These are phyloP conservation scores for Callionymus lyra DNA, from an alignment of 2,113 vertebrate species.

Conservation along the genomic window DNA sequence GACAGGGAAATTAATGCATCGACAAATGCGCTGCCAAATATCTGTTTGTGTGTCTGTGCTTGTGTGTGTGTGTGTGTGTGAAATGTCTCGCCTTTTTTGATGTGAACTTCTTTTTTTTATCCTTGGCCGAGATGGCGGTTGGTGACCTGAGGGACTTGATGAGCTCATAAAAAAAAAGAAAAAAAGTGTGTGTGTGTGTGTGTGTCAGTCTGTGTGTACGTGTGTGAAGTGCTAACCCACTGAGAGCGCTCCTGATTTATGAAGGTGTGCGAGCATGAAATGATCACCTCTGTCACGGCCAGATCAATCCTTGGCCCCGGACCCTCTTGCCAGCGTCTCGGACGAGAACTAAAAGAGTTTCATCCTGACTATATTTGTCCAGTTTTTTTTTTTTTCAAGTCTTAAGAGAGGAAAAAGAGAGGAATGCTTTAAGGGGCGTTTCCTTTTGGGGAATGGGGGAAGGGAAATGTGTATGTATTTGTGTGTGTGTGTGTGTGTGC, in stretches of 20 bases:
- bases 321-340: too few species aligned
- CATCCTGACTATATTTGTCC: slow-evolving; percentile 9
- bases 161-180: slow-evolving; percentile 64
- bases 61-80: slow-evolving; percentile 26
- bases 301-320: slow-evolving; percentile 19
- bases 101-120: slow-evolving; percentile 61
- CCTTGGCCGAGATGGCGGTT: slow-evolving; percentile 55
- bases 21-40: slow-evolving; percentile 25
- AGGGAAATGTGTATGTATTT: slow-evolving; percentile 28
- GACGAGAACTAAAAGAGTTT: too few species aligned
- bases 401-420: slow-evolving; percentile 38
- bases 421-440: slow-evolving; percentile 60
- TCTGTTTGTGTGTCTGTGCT: slow-evolving; percentile 26
- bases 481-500: slow-evolving; percentile 21
- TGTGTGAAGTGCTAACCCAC: slow-evolving; percentile 59
- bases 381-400: slow-evolving; percentile 28
- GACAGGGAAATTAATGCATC: slow-evolving; percentile 64
- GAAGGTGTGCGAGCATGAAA: slow-evolving; percentile 40
- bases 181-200: slow-evolving; percentile 35
- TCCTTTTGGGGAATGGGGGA: slow-evolving; percentile 51
- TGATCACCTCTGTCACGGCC: slow-evolving; percentile 31
- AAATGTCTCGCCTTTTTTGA: slow-evolving; percentile 58
- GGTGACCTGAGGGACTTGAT: slow-evolving; percentile 69
- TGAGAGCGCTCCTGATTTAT: slow-evolving; percentile 39
- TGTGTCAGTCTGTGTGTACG: slow-evolving; percentile 7